Evolutionary conservation across 2,113 vertebrate species (phyloP).

Genomic region (Acanthisitta chloris): DNA sequence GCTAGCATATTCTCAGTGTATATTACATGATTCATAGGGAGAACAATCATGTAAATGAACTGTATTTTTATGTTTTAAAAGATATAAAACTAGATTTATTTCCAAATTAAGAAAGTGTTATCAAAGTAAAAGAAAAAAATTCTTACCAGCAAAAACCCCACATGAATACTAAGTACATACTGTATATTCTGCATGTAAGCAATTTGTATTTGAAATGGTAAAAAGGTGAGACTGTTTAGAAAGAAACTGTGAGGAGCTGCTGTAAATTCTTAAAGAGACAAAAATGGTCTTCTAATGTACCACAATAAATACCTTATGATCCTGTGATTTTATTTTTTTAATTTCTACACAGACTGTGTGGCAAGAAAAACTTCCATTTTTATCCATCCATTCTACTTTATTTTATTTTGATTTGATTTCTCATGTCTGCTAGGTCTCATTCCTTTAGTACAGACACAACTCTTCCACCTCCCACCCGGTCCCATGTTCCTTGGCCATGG

Average conservation of each 20-base stretch:
- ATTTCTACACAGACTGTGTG: background rate
- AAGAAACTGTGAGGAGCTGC: background rate
- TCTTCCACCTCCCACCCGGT: background rate
- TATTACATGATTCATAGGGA: background rate
- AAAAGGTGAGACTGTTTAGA: background rate
- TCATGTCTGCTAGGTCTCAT: background rate
- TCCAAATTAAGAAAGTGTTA: constrained; percentile 13
- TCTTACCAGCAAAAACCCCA: background rate
- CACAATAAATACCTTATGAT: background rate
- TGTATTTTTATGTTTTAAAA: constrained; percentile 3
- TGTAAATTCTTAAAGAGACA: background rate
- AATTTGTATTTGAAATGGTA: background rate
- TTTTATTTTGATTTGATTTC: background rate
- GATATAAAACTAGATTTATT: constrained; percentile 25
- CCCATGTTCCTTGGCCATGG: background rate
- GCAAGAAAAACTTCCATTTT: background rate
- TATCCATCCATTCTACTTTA: background rate
- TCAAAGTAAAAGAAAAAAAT: background rate
- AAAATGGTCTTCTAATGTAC: background rate
- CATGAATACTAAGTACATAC: background rate
- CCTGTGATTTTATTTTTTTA: background rate
- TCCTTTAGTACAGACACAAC: background rate
- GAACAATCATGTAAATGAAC: background rate
- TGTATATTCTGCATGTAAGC: background rate
- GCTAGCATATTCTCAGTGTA: background rate